phyloP scores from a whole-genome alignment of 2,113 vertebrate genomes.

The Chloroceryle aenea region DNA sequence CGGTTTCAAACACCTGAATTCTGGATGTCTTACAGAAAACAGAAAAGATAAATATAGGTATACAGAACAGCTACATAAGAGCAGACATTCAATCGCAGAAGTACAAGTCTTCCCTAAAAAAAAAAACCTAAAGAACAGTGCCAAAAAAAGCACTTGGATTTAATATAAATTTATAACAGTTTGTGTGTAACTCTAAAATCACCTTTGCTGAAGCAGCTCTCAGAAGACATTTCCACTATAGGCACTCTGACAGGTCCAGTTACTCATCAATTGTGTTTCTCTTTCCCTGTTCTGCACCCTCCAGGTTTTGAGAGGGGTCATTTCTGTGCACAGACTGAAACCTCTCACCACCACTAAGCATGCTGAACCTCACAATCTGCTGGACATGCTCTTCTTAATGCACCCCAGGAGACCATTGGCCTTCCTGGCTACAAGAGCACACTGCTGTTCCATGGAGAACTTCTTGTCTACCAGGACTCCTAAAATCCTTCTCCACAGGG shows the following conservation, averaged over 20 bases:
- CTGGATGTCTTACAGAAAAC: not conserved
- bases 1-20: not conserved
- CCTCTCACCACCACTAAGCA: not conserved
- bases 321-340: not conserved
- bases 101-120: not conserved
- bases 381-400: too few relatives aligned
- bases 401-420: too few relatives aligned
- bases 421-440: too few relatives aligned
- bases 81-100: not conserved
- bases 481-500: too few relatives aligned
- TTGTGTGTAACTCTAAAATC: not conserved
- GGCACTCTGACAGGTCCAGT: not conserved
- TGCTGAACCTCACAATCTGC: not conserved
- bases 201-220: not conserved
- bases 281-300: not conserved
- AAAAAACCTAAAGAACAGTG: not conserved
- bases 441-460: too few relatives aligned
- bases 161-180: not conserved
- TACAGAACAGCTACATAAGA: not conserved
- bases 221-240: not conserved
- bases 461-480: too few relatives aligned
- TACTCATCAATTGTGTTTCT: not conserved
- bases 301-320: not conserved
- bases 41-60: not conserved
- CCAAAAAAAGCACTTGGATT: not conserved